A percentile compares a stretch with the other conserved stretches of the same genome.
Conservation (phyloP, 2,888 invertebrate species). For the Polydrusus pterygomalis region DNA sequence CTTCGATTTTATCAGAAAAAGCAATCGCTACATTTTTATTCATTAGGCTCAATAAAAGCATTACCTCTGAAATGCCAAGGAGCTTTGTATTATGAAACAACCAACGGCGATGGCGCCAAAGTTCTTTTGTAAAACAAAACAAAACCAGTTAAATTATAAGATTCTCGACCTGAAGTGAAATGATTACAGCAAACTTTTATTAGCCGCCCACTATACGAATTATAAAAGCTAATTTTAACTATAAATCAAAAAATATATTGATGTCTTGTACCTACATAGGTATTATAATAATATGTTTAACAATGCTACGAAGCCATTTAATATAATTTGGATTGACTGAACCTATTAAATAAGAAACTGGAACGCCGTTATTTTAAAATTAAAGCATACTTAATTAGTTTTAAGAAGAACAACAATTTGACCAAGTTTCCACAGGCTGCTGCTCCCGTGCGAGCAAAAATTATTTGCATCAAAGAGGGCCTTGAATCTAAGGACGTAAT, state of each 20-base stretch:
- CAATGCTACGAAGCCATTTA: too few relatives aligned
- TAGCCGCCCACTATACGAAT: conserved; percentile 3
- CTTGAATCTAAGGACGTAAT: too few relatives aligned
- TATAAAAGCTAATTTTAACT: background rate
- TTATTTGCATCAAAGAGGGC: too few relatives aligned
- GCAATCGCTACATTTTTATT: too few relatives aligned
- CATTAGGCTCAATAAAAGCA: too few relatives aligned
- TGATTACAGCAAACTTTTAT: background rate
- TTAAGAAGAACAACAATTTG: background rate
- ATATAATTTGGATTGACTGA: background rate
- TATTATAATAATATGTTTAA: too few relatives aligned
- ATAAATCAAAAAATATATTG: background rate
- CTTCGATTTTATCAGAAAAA: too few relatives aligned
- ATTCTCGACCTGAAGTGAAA: background rate
- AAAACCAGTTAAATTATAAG: conserved; percentile 19
- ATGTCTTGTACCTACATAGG: too few relatives aligned
- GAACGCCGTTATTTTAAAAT: too few relatives aligned
- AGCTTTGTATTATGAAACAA: background rate
- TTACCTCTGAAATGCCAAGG: conserved; percentile 3
- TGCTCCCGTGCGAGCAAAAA: too few relatives aligned
- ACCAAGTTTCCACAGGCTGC: too few relatives aligned
- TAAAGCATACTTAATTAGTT: background rate
- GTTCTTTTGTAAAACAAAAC: conserved; percentile 11
- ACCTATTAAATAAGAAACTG: background rate
- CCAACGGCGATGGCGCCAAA: conserved; percentile 25